Base-by-base conservation (phyloP, 2,113 vertebrate genomes). In the Triplophysa rosa region DNA sequence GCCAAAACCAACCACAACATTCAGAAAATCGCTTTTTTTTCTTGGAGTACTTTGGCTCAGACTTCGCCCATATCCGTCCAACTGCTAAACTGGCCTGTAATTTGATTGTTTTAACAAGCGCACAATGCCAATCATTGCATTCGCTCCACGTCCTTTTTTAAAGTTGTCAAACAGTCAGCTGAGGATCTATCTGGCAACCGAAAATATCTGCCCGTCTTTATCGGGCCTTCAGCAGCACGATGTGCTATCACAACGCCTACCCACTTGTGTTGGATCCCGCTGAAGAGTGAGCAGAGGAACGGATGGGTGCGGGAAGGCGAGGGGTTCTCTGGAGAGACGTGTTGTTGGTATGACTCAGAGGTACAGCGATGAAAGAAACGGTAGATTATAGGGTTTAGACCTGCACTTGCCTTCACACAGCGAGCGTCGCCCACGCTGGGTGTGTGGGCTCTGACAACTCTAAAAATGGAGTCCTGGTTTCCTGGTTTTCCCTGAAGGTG, bases 301-400 rank as follows among this genome's bases (percentile, higher is more conserved):
- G 19, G 21, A 45, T 45, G 26, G 37, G n/a, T 13, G 9, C 1
- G 33, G 19, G 19, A 56, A 13, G 6, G 9, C 1, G 33, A n/a
- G 4, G 37, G 5, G 23, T 19, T 47, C 58, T 42, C 9, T 19
- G 21, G 16, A 4, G 56, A 29, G 14, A 33, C n/a, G 23, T 12
- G 56, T 14, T 23, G 67, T 14, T 58, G 68, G 76, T 54, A 68
- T 82, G 84, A 86, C 64, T 83, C 79, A 79, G 58, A 61, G 47
- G 11, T 47, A 56, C 29, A 19, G 37, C 67, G 59, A 76, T 33
- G 61, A 81, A 62, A 47, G 67, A 65, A 56, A 10, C 24, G 67
- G 17, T 26, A 75, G 84, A 83, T 83, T 85, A 85, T 65, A 82
- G 70, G 75, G 61, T 81, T 76, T 54, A 42, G 65, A 47, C 56